phyloP scores from a whole-genome alignment of 53 echinoderm and acorn worm genomes.

The Arbacia lixula region DNA sequence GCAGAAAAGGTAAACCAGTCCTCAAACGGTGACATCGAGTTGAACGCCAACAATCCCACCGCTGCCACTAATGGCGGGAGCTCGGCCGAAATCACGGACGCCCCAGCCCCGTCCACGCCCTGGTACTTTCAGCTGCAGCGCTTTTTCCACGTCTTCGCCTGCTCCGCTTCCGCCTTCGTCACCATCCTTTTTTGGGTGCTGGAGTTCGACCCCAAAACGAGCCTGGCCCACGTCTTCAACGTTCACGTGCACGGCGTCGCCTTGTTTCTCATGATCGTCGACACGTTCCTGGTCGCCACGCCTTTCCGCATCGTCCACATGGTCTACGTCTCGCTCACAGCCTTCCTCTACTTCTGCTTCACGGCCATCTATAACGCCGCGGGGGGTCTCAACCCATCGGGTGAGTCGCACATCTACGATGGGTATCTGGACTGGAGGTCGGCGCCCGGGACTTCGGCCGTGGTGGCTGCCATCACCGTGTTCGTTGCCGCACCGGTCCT shows the following conservation, averaged over 20 bases:
- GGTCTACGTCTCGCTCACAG: conserved; percentile 58
- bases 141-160: conserved; percentile 68
- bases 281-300: conserved; percentile 68
- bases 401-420: conserved; percentile 71
- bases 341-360: conserved; percentile 76
- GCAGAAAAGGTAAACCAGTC: not conserved
- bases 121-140: conserved; percentile 77
- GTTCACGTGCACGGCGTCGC: conserved; percentile 85
- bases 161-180: conserved; percentile 61
- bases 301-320: conserved; percentile 81
- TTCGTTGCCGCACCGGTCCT: conserved; percentile 71
- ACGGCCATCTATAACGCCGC: conserved; percentile 71
- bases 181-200: conserved; percentile 72
- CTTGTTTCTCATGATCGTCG: conserved; percentile 63
- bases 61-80: not conserved
- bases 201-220: conserved; percentile 64
- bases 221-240: conserved; percentile 52
- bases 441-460: conserved; percentile 22
- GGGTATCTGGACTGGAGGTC: conserved; percentile 75
- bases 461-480: conserved; percentile 54
- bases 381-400: conserved; percentile 73
- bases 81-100: not conserved
- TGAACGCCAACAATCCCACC: not conserved
- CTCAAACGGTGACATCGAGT: not conserved
- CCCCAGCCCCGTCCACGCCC: conserved; percentile 2